phyloP scores from a whole-genome alignment of 1,140 invertebrate genomes.

The Tribolium madens region DNA sequence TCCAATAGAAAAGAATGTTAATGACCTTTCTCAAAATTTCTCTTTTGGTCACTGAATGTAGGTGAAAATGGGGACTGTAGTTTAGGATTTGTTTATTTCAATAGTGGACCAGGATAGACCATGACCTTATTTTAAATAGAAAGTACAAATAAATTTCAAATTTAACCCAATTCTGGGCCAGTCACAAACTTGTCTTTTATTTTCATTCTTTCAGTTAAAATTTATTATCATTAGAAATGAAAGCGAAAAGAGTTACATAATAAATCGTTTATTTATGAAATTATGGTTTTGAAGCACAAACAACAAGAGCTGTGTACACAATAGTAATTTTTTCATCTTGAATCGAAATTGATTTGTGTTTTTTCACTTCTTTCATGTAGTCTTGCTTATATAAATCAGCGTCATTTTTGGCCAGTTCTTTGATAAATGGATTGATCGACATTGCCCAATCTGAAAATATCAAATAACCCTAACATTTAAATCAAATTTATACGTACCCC shows the following conservation, averaged over 20 bases:
- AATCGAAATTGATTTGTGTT: conserved; percentile 62
- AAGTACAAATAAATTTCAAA: conserved; percentile 38
- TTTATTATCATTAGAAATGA: no score
- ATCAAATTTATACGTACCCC: neutral
- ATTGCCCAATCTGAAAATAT: conserved; percentile 72
- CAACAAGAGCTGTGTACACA: neutral
- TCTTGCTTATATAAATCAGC: conserved; percentile 75
- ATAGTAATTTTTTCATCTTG: neutral
- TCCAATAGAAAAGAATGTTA: conserved; percentile 24
- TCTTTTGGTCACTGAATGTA: conserved; percentile 13
- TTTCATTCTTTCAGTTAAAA: neutral
- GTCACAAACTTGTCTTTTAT: neutral
- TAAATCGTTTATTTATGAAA: neutral
- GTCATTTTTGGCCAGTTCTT: conserved; percentile 72
- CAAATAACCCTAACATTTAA: neutral
- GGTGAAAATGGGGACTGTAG: neutral
- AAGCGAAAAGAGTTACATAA: no score
- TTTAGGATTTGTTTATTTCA: conserved; percentile 15
- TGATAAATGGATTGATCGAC: conserved; percentile 82
- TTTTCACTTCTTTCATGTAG: conserved; percentile 68
- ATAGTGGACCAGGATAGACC: conserved; percentile 20
- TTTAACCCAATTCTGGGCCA: conserved; percentile 23
- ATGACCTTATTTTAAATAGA: conserved; percentile 38
- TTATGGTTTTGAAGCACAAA: conserved; percentile 2
- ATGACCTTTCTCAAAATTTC: conserved; percentile 43